These are phyloP conservation scores for Syngnathus scovelli DNA, from an alignment of 2,113 vertebrate genomes.

Conservation along the genomic window DNA sequence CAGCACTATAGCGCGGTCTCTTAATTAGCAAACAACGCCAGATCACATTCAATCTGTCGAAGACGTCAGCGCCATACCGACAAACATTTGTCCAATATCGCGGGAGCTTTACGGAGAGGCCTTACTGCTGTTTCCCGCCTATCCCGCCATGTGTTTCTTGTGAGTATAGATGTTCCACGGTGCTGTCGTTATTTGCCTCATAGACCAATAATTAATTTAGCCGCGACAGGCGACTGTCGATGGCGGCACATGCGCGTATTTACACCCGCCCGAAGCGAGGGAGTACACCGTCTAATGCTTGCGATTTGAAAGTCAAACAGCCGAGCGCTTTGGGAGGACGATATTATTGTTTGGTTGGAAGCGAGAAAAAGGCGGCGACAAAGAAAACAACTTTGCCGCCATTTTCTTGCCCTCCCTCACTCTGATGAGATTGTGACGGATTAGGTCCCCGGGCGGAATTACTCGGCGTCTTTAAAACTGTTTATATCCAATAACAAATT, in stretches of 20 bases:
- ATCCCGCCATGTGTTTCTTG: conserved; percentile 69
- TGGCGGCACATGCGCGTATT: conserved; percentile 70
- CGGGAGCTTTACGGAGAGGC: conserved; percentile 56
- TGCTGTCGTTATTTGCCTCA: conserved; percentile 68
- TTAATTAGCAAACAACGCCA: conserved; percentile 68
- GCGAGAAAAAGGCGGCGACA: conserved; percentile 53
- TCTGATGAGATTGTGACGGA: conserved; percentile 68
- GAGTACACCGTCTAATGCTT: conserved; percentile 67
- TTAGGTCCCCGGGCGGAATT: conserved; percentile 69
- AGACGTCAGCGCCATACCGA: conserved; percentile 59
- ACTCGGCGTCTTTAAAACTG: conserved; percentile 72
- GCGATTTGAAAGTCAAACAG: conserved; percentile 71
- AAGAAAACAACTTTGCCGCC: conserved; percentile 65
- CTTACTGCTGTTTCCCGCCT: conserved; percentile 63
- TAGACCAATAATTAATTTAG: conserved; percentile 70
- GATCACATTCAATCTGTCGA: conserved; percentile 67
- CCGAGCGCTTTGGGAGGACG: conserved; percentile 62
- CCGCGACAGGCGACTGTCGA: conserved; percentile 64
- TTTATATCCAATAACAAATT: conserved; percentile 75
- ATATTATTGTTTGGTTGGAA: conserved; percentile 65
- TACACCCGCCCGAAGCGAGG: conserved; percentile 67
- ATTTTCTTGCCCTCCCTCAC: conserved; percentile 63
- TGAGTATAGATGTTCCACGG: conserved; percentile 68
- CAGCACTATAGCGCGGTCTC: conserved; percentile 27
- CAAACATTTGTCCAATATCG: conserved; percentile 70